A percentile compares a stretch with the other conserved stretches of the same genome.
phyloP scores from a whole-genome alignment of 2,888 invertebrate species.

The Drosophila putrida region DNA sequence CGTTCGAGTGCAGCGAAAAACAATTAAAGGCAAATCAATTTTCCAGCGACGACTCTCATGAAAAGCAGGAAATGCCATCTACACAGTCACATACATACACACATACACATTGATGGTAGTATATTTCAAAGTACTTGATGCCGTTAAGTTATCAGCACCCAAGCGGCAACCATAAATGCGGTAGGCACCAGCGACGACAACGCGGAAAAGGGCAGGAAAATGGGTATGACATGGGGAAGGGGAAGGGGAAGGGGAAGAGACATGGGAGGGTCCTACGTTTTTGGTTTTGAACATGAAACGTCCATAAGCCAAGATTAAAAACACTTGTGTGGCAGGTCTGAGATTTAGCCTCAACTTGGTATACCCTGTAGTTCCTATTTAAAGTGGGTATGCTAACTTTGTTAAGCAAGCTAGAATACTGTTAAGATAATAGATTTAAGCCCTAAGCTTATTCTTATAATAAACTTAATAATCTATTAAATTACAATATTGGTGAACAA shows the following conservation, averaged over 20 bases:
- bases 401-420: not conserved
- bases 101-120: constrained; percentile 19
- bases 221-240: not conserved
- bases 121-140: constrained; percentile 54
- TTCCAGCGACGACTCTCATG: constrained; percentile 49
- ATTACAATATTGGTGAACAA: not conserved
- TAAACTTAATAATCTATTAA: not conserved
- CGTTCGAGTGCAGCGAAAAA: constrained; percentile 65
- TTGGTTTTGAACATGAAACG: constrained; percentile 54
- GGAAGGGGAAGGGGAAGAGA: not conserved
- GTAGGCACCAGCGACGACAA: constrained; percentile 35
- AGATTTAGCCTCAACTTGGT: constrained; percentile 25
- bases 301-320: constrained; percentile 58
- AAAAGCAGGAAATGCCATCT: constrained; percentile 54
- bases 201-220: not conserved
- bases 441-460: not conserved
- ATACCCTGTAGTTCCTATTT: not conserved
- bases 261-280: constrained; percentile 30
- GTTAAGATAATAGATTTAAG: not conserved
- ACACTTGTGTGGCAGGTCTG: constrained; percentile 49
- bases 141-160: constrained; percentile 62
- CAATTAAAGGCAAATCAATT: constrained; percentile 69
- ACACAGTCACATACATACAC: constrained; percentile 11
- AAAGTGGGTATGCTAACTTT: not conserved
- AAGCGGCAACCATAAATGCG: constrained; percentile 62